A percentile compares a stretch with the other conserved stretches of the same genome.
These are phyloP conservation scores for Passer montanus DNA, from an alignment of 2,113 vertebrate species.

Conservation along the genomic window DNA sequence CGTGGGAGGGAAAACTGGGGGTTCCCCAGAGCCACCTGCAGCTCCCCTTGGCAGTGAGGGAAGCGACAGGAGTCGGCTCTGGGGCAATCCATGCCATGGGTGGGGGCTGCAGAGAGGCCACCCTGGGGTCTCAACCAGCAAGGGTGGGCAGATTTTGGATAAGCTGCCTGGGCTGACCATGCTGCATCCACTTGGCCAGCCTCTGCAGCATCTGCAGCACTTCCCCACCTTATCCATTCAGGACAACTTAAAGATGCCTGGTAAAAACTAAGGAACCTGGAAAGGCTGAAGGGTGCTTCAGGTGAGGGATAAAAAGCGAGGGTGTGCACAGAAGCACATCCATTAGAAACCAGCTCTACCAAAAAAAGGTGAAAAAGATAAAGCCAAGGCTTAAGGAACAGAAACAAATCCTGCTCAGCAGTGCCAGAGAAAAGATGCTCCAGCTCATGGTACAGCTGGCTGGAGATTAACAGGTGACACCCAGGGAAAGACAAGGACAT, in stretches of 20 bases:
- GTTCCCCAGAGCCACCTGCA: neutral
- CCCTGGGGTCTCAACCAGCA: neutral
- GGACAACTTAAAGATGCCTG: neutral
- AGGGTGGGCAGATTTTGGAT: neutral
- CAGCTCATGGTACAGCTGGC: rapidly evolving
- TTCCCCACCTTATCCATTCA: neutral
- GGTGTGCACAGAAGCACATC: neutral
- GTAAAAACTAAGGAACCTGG: neutral
- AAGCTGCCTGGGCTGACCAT: neutral
- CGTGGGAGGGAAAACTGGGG: neutral
- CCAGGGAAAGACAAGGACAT: neutral
- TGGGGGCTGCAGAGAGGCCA: too few relatives aligned
- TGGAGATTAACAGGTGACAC: neutral
- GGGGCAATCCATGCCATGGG: rapidly evolving
- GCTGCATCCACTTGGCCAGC: neutral
- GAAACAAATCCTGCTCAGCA: rapidly evolving
- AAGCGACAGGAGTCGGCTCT: rapidly evolving
- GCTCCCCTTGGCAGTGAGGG: rapidly evolving
- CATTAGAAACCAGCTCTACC: neutral
- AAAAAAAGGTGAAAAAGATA: neutral
- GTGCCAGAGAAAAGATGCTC: neutral
- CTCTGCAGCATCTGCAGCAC: neutral
- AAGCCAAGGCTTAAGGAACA: neutral
- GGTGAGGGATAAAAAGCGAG: neutral
- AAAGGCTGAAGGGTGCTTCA: neutral